Conservation (phyloP, 2,888 invertebrate genomes). For the Cantharis flavilabris region DNA sequence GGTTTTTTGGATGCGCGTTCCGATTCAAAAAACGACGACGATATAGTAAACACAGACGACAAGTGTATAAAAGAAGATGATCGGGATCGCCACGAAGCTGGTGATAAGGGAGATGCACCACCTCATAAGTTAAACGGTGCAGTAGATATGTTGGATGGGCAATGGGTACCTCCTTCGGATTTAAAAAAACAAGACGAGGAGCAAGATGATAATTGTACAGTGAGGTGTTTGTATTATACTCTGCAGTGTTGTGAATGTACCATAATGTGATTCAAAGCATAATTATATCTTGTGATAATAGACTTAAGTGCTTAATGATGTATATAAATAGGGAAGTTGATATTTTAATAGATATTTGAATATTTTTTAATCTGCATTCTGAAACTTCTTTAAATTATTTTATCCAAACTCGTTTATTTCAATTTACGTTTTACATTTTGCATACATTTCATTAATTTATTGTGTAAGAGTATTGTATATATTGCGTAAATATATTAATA, state of each 20-base stretch:
- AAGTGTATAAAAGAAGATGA: slow-evolving; percentile 26
- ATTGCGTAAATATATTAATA: background rate
- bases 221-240: slow-evolving; percentile 66
- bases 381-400: background rate
- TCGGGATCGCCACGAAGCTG: slow-evolving; percentile 10
- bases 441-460: background rate
- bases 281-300: slow-evolving; percentile 21
- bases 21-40: slow-evolving; percentile 16
- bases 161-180: slow-evolving; percentile 12
- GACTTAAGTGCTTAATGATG: slow-evolving; percentile 7
- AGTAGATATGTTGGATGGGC: slow-evolving; percentile 26
- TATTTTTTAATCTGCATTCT: background rate
- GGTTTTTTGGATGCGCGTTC: slow-evolving; percentile 3
- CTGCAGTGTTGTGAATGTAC: slow-evolving; percentile 70
- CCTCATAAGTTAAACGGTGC: slow-evolving; percentile 23
- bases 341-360: background rate
- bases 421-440: background rate
- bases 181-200: slow-evolving; percentile 38
- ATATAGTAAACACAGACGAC: slow-evolving; percentile 18
- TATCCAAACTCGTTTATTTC: background rate
- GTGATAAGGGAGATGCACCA: slow-evolving; percentile 32
- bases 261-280: slow-evolving; percentile 38
- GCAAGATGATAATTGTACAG: slow-evolving; percentile 63
- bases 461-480: background rate
- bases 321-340: slow-evolving; percentile 1